These are phyloP conservation scores for Lanius ludovicianus DNA, from an alignment of 2,113 vertebrate species.

Conservation along the genomic window DNA sequence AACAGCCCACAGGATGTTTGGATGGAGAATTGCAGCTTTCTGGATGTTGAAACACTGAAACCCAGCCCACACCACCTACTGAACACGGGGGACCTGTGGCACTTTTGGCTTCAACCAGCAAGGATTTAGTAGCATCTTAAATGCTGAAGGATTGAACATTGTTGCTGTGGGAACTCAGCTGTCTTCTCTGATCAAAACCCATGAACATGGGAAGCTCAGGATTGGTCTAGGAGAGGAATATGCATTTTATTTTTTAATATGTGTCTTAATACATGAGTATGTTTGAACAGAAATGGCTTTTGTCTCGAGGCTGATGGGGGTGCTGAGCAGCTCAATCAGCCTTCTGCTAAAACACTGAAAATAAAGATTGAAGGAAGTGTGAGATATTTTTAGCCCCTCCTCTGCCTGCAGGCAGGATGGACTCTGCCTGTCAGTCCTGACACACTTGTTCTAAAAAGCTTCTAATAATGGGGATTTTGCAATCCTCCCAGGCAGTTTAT, in stretches of 20 bases:
- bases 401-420: not conserved
- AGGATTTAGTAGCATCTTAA: not conserved
- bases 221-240: not conserved
- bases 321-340: not conserved
- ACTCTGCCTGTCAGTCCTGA: conserved; percentile 3
- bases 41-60: not conserved
- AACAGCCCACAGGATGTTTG: not conserved
- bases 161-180: not conserved
- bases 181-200: not conserved
- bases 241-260: not conserved
- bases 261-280: not conserved
- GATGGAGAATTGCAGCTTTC: not conserved
- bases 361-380: not conserved
- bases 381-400: conserved; percentile 10
- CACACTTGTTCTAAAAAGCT: not conserved
- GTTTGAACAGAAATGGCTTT: not conserved
- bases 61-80: not conserved
- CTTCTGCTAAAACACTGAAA: conserved; percentile 1
- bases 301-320: not conserved
- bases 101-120: not conserved
- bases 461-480: conserved; percentile 3
- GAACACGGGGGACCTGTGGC: fast-evolving
- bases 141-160: not conserved
- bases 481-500: not conserved
- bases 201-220: not conserved